These are phyloP conservation scores for Mechanitis mazaeus DNA, from an alignment of 2,888 invertebrate genomes.

Conservation along the genomic window DNA sequence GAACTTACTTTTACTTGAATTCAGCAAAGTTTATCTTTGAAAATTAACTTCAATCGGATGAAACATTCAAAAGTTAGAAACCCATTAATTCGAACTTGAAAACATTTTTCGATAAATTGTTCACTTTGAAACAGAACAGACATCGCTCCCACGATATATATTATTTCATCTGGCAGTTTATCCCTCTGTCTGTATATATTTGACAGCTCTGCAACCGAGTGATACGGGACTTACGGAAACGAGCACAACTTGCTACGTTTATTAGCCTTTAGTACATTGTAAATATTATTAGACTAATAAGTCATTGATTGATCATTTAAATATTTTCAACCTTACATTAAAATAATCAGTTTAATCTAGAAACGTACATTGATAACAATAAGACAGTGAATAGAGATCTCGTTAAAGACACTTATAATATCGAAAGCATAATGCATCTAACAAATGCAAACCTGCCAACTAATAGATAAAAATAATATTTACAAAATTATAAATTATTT, in stretches of 20 bases:
- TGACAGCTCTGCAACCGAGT: conserved; percentile 4
- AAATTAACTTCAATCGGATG: too few species aligned
- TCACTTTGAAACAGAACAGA: too few species aligned
- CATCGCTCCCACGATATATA: not conserved
- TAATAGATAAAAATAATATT: conserved; percentile 39
- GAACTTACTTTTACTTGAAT: too few species aligned
- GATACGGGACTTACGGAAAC: not conserved
- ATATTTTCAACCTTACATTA: conserved; percentile 7
- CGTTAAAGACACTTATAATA: conserved; percentile 18
- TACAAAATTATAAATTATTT: conserved; percentile 44
- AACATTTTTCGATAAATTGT: too few species aligned
- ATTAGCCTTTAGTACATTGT: not conserved
- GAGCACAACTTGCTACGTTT: not conserved
- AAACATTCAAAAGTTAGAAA: too few species aligned
- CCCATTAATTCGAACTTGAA: too few species aligned
- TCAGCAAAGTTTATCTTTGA: too few species aligned
- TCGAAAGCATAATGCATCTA: conserved; percentile 20
- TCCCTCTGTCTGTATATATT: not conserved
- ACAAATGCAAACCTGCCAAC: conserved; percentile 27
- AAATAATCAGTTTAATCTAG: conserved; percentile 4
- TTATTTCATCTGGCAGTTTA: not conserved
- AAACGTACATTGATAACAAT: conserved; percentile 16
- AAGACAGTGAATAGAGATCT: conserved; percentile 20
- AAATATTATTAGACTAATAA: not conserved
- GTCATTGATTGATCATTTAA: conserved; percentile 4